Evolutionary conservation across 1,140 invertebrate species (phyloP).

Genomic region (Plutomurus gul): DNA sequence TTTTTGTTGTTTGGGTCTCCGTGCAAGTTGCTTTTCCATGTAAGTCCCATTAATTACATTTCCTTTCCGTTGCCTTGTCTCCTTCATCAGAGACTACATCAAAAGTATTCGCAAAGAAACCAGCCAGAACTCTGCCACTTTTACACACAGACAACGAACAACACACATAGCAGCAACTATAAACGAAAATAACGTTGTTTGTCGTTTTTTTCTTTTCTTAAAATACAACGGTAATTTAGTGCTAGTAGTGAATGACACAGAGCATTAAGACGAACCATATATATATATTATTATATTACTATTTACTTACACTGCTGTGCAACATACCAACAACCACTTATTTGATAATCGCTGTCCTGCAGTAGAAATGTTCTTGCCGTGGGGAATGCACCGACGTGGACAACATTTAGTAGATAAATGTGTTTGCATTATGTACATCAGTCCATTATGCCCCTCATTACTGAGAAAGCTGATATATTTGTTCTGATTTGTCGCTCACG

Average conservation of each 20-base stretch:
- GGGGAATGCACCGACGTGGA: too few species aligned
- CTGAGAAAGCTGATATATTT: too few species aligned
- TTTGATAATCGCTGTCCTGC: neutral
- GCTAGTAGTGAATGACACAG: neutral
- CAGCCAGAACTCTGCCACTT: neutral
- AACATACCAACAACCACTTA: neutral
- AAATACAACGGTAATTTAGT: constrained; percentile 16
- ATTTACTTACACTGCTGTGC: neutral
- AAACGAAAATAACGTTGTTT: too few species aligned
- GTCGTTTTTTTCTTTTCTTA: neutral
- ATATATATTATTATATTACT: neutral
- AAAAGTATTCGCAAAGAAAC: neutral
- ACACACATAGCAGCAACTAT: neutral
- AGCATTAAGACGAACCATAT: neutral
- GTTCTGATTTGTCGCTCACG: neutral
- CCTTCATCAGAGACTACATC: neutral
- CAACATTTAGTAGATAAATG: too few species aligned
- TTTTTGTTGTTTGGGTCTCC: neutral
- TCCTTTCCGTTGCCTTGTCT: constrained; percentile 6
- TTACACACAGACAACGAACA: neutral
- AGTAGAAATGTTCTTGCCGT: too few species aligned
- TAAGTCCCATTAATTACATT: constrained; percentile 6
- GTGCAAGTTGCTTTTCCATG: neutral
- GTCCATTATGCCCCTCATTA: too few species aligned
- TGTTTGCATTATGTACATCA: too few species aligned